These are phyloP conservation scores for Parnassius glacialis DNA, from an alignment of 2,888 invertebrate genomes.

Conservation along the genomic window DNA sequence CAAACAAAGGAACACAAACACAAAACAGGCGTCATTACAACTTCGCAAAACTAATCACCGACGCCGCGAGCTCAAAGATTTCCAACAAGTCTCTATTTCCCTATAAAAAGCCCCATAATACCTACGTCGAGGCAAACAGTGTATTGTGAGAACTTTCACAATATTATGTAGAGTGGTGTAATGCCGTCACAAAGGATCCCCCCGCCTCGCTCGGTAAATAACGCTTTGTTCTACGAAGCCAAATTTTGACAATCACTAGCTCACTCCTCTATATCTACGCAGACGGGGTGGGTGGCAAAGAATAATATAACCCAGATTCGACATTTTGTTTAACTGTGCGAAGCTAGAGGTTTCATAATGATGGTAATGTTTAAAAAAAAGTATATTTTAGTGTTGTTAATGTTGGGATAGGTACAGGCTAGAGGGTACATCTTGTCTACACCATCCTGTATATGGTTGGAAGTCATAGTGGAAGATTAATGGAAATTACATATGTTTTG, in stretches of 20 bases:
- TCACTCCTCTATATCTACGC: constrained; percentile 66
- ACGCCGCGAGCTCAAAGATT: constrained; percentile 39
- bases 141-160: constrained; percentile 78
- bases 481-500: too few species aligned
- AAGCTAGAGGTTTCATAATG: too few species aligned
- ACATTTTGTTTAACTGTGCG: neutral
- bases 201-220: constrained; percentile 75
- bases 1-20: constrained; percentile 34
- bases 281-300: constrained; percentile 52
- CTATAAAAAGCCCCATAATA: constrained; percentile 58
- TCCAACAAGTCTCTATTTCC: constrained; percentile 35
- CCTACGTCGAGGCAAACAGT: constrained; percentile 60
- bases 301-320: constrained; percentile 35
- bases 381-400: too few species aligned
- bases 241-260: constrained; percentile 82
- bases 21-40: constrained; percentile 34
- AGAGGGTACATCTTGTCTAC: too few species aligned
- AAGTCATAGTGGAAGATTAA: too few species aligned
- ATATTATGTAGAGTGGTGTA: constrained; percentile 81
- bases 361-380: too few species aligned
- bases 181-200: constrained; percentile 71
- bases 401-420: too few species aligned
- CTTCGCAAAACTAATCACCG: constrained; percentile 49
- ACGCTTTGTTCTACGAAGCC: constrained; percentile 81
- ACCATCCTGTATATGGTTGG: too few species aligned